Evolutionary conservation across 37 sponge, comb jelly and placozoan species (phyloP).

Genomic region (Aplysina aerophoba): DNA sequence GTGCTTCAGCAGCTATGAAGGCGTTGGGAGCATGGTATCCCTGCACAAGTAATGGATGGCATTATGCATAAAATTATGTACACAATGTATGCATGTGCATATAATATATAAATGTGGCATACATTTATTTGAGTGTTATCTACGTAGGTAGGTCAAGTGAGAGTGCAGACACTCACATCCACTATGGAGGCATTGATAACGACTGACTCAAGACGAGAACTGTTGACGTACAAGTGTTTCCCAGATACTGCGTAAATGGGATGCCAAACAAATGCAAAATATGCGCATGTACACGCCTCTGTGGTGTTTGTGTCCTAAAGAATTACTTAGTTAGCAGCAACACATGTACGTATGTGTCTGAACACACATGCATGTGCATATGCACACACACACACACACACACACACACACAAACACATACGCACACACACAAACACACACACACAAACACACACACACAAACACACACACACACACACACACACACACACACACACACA

Average conservation of each 20-base stretch:
- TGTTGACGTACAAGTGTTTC: slow-evolving; percentile 1
- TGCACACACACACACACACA: slow-evolving; percentile 3
- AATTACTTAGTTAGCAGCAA: too few species aligned
- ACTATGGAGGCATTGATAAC: slow-evolving; percentile 12
- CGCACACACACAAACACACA: slow-evolving; percentile 5
- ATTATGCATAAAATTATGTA: too few species aligned
- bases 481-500: background rate
- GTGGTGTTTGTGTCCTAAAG: too few species aligned
- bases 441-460: background rate
- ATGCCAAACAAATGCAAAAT: background rate
- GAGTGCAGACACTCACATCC: slow-evolving; percentile 7
- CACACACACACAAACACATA: background rate
- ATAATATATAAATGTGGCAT: too few species aligned
- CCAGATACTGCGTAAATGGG: background rate
- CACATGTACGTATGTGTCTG: too few species aligned
- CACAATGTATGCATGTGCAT: too few species aligned
- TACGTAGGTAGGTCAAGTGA: too few species aligned
- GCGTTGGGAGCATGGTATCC: too few species aligned
- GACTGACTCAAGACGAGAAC: background rate
- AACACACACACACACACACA: background rate
- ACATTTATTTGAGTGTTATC: too few species aligned
- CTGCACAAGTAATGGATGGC: too few species aligned
- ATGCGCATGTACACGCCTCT: too few species aligned
- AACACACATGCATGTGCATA: background rate
- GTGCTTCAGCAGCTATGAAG: too few species aligned